These are phyloP conservation scores for Cinara cedri DNA, from an alignment of 2,888 invertebrate species.

Conservation along the genomic window DNA sequence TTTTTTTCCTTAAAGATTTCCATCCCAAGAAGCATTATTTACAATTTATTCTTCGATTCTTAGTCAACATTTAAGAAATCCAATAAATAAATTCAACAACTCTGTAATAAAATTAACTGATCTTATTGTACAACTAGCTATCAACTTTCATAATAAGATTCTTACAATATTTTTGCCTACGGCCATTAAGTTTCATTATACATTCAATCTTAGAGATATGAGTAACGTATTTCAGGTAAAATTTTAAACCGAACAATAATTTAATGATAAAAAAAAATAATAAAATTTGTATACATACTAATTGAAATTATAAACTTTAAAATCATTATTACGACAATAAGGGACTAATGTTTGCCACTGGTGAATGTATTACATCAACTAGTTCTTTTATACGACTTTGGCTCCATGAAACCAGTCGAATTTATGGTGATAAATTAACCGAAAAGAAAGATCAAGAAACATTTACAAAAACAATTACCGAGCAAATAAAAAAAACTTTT, in stretches of 20 bases:
- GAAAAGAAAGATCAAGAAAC: conserved; percentile 77
- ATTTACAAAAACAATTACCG: conserved; percentile 75
- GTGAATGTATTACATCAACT: conserved; percentile 74
- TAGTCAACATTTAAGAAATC: conserved; percentile 74
- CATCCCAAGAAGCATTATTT: conserved; percentile 78
- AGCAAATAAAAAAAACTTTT: conserved; percentile 77
- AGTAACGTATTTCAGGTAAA: conserved; percentile 90
- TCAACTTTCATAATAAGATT: conserved; percentile 79
- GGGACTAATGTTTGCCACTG: conserved; percentile 84
- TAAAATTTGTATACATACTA: background rate
- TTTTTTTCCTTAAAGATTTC: conserved; percentile 70
- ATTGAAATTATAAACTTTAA: conserved; percentile 5
- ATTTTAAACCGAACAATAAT: background rate
- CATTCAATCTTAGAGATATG: conserved; percentile 89
- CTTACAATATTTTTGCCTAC: conserved; percentile 84
- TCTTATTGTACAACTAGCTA: conserved; percentile 73
- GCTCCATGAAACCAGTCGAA: conserved; percentile 88
- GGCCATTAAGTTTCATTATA: conserved; percentile 92
- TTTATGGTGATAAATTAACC: conserved; percentile 89
- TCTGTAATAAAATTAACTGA: conserved; percentile 69
- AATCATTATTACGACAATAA: conserved; percentile 62
- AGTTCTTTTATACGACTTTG: conserved; percentile 80
- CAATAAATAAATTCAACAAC: conserved; percentile 72
- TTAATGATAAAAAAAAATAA: background rate
- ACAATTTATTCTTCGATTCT: conserved; percentile 87